A percentile compares a stretch with the other conserved stretches of the same genome.
These are phyloP conservation scores for Pleuronectes platessa DNA, from an alignment of 2,113 vertebrate species.

Conservation along the genomic window DNA sequence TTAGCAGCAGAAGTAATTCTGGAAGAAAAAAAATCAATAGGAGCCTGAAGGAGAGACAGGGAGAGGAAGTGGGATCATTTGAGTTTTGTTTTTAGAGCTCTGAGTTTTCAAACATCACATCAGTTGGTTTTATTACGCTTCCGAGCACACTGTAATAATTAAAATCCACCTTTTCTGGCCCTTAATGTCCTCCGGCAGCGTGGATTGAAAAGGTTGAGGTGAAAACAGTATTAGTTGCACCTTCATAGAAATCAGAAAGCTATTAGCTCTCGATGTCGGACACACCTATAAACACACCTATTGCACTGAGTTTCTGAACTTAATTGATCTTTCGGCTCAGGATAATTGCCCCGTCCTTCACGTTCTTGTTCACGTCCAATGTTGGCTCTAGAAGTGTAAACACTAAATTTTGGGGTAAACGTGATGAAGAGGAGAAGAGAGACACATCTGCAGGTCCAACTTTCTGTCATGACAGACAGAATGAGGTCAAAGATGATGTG, in stretches of 20 bases:
- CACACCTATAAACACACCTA: not conserved
- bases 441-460: constrained; percentile 64
- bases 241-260: not conserved
- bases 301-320: constrained; percentile 1
- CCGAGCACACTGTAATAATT: not conserved
- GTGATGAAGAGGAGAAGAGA: constrained; percentile 15
- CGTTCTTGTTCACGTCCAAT: not conserved
- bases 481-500: constrained; percentile 65
- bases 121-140: too few species aligned
- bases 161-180: not conserved
- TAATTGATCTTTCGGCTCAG: not conserved
- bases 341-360: not conserved
- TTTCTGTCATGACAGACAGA: constrained; percentile 66
- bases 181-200: not conserved
- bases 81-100: constrained; percentile 28
- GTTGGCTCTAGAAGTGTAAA: not conserved
- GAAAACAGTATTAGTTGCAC: not conserved
- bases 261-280: not conserved
- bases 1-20: constrained; percentile 59
- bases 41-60: constrained; percentile 18
- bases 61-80: constrained; percentile 23
- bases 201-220: not conserved
- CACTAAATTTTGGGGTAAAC: too few species aligned
- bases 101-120: not conserved
- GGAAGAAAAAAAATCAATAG: constrained; percentile 64